Percentiles rank a stretch among this genome's conserved stretches.
Evolutionary conservation across 1,140 invertebrate genomes (phyloP).

Genomic region (Tyrophagus putrescentiae): DNA sequence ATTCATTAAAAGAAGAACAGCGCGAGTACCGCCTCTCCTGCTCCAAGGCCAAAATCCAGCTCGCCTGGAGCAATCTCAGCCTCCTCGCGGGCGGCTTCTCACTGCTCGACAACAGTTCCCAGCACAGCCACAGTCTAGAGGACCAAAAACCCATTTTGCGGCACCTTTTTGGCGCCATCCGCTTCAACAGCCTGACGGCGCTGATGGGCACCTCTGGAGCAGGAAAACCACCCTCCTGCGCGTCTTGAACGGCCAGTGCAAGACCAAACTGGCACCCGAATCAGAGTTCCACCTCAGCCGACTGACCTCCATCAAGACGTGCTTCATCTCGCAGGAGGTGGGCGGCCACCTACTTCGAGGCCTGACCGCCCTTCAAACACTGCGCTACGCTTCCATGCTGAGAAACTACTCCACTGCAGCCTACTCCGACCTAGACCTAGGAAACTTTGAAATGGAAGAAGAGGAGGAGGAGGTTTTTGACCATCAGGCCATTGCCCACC

Average conservation of each 20-base stretch:
- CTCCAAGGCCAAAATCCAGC: neutral
- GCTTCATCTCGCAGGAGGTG: slow-evolving; percentile 33
- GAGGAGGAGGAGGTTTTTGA: neutral
- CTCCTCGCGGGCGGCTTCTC: neutral
- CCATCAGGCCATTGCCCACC: neutral
- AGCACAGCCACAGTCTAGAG: neutral
- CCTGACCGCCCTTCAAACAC: slow-evolving; percentile 69
- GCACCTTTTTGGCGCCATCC: neutral
- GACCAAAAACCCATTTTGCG: neutral
- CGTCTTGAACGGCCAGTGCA: slow-evolving; percentile 18
- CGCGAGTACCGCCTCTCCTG: neutral
- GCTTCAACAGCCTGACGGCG: slow-evolving; percentile 32
- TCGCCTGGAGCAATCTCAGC: neutral
- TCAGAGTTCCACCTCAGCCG: neutral
- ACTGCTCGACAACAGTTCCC: neutral
- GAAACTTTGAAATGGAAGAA: no score
- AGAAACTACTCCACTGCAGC: slow-evolving; percentile 39
- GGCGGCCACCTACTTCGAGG: slow-evolving; percentile 76
- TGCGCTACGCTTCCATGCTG: slow-evolving; percentile 76
- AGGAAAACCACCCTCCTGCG: slow-evolving; percentile 37
- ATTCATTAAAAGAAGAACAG: neutral
- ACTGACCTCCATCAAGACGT: neutral
- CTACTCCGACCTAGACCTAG: no score
- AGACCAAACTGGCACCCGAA: neutral
- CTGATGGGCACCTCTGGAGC: slow-evolving; percentile 48